Evolutionary conservation across 2,888 invertebrate species (phyloP).

Genomic region (Spilosoma lubricipeda): DNA sequence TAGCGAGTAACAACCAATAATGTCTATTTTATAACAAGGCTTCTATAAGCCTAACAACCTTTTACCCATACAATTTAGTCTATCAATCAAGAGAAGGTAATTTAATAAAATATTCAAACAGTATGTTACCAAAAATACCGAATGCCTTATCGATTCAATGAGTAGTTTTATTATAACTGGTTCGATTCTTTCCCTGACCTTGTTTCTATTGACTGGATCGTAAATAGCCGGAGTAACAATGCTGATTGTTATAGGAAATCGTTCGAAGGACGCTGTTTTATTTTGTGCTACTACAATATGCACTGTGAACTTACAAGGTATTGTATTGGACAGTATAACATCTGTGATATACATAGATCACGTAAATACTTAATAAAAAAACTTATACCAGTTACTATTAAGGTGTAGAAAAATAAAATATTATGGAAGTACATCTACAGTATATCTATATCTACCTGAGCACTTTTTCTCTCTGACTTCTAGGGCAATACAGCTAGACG

Average conservation of each 20-base stretch:
- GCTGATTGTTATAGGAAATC: slow-evolving; percentile 49
- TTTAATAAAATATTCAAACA: slow-evolving; percentile 9
- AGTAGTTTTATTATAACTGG: slow-evolving; percentile 50
- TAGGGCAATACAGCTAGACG: too few species aligned
- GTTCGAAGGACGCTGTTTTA: slow-evolving; percentile 38
- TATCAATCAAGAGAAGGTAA: slow-evolving; percentile 9
- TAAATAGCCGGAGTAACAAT: slow-evolving; percentile 53
- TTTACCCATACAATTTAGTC: background rate
- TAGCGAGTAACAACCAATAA: background rate
- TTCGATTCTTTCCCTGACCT: slow-evolving; percentile 49
- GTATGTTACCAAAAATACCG: slow-evolving; percentile 2
- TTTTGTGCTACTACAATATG: slow-evolving; percentile 32
- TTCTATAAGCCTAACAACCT: background rate
- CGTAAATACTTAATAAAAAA: background rate
- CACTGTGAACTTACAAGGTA: slow-evolving; percentile 31
- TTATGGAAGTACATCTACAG: too few species aligned
- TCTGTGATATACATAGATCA: background rate
- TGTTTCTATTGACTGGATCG: slow-evolving; percentile 53
- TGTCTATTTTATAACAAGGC: background rate
- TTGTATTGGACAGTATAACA: slow-evolving; percentile 15
- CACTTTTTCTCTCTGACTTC: too few species aligned
- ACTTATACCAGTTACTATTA: background rate
- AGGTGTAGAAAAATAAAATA: background rate
- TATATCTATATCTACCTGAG: too few species aligned
- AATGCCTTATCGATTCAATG: slow-evolving; percentile 19